These are phyloP conservation scores for Drosophila mettleri DNA, from an alignment of 2,888 invertebrate species.

Conservation along the genomic window DNA sequence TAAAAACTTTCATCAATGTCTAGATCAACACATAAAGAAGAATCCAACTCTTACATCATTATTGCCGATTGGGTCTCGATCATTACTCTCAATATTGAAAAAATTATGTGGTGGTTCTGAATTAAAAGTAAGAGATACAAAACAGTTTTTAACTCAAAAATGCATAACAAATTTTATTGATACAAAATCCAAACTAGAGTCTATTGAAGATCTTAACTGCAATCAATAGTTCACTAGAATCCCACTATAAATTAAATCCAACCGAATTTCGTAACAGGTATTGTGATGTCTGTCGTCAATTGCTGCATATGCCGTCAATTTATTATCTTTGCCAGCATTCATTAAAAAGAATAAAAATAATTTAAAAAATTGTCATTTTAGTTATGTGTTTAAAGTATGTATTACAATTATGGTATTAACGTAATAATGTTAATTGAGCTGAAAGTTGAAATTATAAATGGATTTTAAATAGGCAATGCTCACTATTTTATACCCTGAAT, in stretches of 20 bases:
- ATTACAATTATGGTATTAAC: no score
- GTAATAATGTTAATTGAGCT: no score
- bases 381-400: neutral
- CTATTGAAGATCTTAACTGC: conserved; percentile 33
- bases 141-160: conserved; percentile 41
- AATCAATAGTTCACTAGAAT: conserved; percentile 12
- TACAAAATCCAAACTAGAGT: conserved; percentile 23
- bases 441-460: no score
- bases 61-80: conserved; percentile 20
- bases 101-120: conserved; percentile 28
- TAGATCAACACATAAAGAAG: conserved; percentile 20
- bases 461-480: no score
- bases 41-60: conserved; percentile 22
- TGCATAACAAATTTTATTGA: conserved; percentile 16
- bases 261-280: conserved; percentile 74
- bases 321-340: conserved; percentile 76
- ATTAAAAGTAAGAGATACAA: conserved; percentile 32
- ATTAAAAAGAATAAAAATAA: conserved; percentile 21
- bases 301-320: conserved; percentile 56
- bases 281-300: conserved; percentile 68
- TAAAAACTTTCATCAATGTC: conserved; percentile 18
- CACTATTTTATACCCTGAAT: no score
- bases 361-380: neutral
- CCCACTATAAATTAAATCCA: conserved; percentile 53
- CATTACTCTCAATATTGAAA: conserved; percentile 48